phyloP scores from a whole-genome alignment of 53 echinoderm and acorn worm genomes.

The Antedon mediterranea region DNA sequence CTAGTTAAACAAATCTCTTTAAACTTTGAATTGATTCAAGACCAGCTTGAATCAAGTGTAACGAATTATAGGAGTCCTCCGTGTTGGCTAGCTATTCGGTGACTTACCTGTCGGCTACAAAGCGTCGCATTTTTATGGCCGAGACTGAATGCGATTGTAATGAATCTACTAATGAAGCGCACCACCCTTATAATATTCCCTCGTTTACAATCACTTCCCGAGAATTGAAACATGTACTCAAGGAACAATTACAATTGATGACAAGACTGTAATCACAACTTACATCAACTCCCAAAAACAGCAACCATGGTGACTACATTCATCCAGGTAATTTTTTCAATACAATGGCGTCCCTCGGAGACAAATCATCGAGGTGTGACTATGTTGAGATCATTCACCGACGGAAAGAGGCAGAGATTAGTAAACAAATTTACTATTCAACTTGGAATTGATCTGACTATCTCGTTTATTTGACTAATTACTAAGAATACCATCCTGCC shows the following conservation, averaged over 20 bases:
- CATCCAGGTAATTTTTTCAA: not conserved
- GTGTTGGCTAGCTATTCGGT: not conserved
- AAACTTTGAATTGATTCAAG: not conserved
- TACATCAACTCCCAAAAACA: not conserved
- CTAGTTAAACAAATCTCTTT: not conserved
- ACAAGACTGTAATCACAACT: not conserved
- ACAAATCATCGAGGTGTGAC: not conserved
- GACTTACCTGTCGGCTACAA: not conserved
- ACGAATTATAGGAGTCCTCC: not conserved
- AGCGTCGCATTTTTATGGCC: not conserved
- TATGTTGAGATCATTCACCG: not conserved
- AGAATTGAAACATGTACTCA: not conserved
- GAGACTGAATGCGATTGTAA: not conserved
- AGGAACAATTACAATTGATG: not conserved
- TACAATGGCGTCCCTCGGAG: not conserved
- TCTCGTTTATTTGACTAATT: not conserved
- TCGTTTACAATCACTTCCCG: not conserved
- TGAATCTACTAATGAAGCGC: not conserved
- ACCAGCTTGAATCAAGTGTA: not conserved
- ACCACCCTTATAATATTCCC: not conserved
- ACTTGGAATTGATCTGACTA: not conserved
- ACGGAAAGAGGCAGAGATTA: not conserved
- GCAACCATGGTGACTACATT: not conserved
- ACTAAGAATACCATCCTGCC: not conserved
- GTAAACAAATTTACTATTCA: not conserved